Evolutionary conservation across 2,113 vertebrate species (phyloP).

Genomic region (Salvelinus sp.): DNA sequence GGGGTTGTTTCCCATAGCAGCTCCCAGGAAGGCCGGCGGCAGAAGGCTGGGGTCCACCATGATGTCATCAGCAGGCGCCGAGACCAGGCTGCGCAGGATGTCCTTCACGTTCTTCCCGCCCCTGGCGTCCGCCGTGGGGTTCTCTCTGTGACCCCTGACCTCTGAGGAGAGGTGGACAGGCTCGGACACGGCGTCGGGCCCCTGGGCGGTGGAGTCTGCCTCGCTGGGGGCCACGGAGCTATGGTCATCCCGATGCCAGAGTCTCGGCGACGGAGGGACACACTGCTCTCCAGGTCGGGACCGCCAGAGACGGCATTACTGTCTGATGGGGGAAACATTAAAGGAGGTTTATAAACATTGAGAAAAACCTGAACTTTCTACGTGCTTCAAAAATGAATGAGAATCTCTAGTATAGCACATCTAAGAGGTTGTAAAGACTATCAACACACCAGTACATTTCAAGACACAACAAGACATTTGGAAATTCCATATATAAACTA

Average conservation of each 20-base stretch:
- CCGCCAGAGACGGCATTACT: too few relatives aligned
- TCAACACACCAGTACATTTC: too few relatives aligned
- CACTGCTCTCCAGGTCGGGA: too few relatives aligned
- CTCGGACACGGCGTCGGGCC: conserved; percentile 91
- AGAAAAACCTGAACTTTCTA: too few relatives aligned
- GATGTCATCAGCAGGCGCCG: conserved; percentile 79
- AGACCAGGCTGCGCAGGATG: conserved; percentile 93
- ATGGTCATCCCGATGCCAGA: conserved; percentile 84
- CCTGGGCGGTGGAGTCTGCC: conserved; percentile 62
- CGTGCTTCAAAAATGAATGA: too few relatives aligned
- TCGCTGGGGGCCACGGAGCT: conserved; percentile 56
- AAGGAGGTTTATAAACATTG: too few relatives aligned
- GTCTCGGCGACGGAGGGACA: conserved; percentile 75
- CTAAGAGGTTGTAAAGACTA: too few relatives aligned
- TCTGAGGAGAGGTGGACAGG: conserved; percentile 90
- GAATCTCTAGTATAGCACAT: too few relatives aligned
- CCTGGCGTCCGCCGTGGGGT: conserved; percentile 64
- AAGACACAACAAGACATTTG: too few relatives aligned
- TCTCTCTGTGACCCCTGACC: conserved; percentile 75
- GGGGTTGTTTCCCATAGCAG: conserved; percentile 70
- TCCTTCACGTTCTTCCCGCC: conserved; percentile 91
- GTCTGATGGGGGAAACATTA: too few relatives aligned
- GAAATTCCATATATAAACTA: too few relatives aligned
- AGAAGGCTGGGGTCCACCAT: conserved; percentile 81
- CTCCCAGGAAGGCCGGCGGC: conserved; percentile 82